phyloP scores from a whole-genome alignment of 2,888 invertebrate genomes.

The Tachina fera region DNA sequence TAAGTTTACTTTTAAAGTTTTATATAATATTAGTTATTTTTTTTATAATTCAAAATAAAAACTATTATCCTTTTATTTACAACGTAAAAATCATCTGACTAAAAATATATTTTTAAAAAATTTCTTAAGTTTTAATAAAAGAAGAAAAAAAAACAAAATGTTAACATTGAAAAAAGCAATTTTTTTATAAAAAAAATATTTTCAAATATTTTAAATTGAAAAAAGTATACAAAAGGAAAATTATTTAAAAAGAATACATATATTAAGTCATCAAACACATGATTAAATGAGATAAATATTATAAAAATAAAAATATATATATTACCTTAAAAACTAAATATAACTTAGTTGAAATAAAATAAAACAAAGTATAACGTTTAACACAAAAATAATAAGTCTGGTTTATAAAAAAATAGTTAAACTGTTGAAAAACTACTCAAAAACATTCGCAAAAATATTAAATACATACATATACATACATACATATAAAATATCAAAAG shows the following conservation, averaged over 20 bases:
- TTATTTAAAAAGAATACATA: constrained; percentile 9
- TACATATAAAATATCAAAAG: constrained; percentile 12
- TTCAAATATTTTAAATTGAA: constrained; percentile 52
- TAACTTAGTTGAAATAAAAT: constrained; percentile 35
- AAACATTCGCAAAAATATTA: constrained; percentile 42
- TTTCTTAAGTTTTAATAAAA: constrained; percentile 25
- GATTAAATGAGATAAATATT: constrained; percentile 42
- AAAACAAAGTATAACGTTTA: constrained; percentile 19
- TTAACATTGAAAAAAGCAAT: constrained; percentile 66
- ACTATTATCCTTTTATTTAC: neutral
- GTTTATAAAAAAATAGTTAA: constrained; percentile 59
- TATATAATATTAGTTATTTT: constrained; percentile 22
- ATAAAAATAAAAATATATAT: constrained; percentile 35
- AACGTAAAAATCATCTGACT: neutral
- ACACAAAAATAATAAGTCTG: constrained; percentile 65
- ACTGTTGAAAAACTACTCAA: constrained; percentile 58
- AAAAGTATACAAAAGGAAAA: constrained; percentile 41
- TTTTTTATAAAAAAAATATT: constrained; percentile 58
- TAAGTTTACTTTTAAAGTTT: constrained; percentile 41
- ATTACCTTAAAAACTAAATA: constrained; percentile 28
- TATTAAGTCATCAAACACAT: constrained; percentile 21
- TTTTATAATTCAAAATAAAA: constrained; percentile 1
- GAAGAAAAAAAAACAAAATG: constrained; percentile 65
- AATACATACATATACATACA: constrained; percentile 21
- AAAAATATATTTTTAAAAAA: constrained; percentile 30